Evolutionary conservation across 2,797 vertebrate genomes (phyloP), one percentile per base, ranked within the genome.

Genomic region (Enteromius trimaculatus): DNA sequence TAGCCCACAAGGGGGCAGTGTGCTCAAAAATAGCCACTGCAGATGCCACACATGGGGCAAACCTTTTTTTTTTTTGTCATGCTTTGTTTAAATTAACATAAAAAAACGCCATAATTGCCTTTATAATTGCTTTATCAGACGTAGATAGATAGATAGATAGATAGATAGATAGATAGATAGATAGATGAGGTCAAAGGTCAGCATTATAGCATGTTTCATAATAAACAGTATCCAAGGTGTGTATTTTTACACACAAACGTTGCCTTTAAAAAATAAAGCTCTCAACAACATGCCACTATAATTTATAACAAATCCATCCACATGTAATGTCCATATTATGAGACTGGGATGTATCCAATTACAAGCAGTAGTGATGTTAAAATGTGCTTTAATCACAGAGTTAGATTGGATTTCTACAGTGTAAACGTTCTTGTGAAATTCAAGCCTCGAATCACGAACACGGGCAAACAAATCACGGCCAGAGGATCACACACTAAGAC

Each of bases 381-480:
- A 62, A n/a, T 26, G 16, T 55, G 5, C 80, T 83, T 75, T 75
- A 77, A 44, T 62, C 17, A 53, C 23, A 31, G 49, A 39, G 47
- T 55, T 14, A 37, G 29, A 65, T 16, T 53, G 42, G 11, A 23
- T 47, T 69, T 58, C 37, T 51, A 94, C 89, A 90, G 92, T 94
- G 93, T 93, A 93, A 93, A 76, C 85, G 66, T 86, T 31, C 86
- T 16, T 87, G 83, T 87, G 92, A 93, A 94, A 95, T 92, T 78
- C 84, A 90, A 95, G 93, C 91, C 44, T 39, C 77, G 62, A 76
- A 69, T 88, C 85, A 85, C 68, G 70, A 90, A 88, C 88, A 86
- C 89, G 79, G 88, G 88, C 87, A 90, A 93, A 94, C 92, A 93
- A 93, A 94, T 94, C 90, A 92, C 88, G 86, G 87, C 53, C 79